phyloP scores from a whole-genome alignment of 2,113 vertebrate genomes.

The Alethe diademata region DNA sequence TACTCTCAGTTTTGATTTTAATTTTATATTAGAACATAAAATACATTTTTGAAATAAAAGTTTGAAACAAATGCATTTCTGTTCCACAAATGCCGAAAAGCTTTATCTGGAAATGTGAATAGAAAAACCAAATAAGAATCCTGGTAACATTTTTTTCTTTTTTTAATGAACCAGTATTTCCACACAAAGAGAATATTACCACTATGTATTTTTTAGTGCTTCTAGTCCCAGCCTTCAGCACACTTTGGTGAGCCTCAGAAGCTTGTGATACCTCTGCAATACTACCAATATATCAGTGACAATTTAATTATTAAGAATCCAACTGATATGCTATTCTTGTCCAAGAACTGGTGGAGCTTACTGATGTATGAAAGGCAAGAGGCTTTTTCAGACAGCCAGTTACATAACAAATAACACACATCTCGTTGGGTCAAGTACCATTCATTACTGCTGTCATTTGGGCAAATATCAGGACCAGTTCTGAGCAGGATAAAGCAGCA shows the following conservation, averaged over 20 bases:
- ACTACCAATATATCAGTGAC: neutral
- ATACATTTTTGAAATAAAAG: slow-evolving; percentile 30
- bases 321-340: neutral
- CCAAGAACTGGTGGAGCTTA: neutral
- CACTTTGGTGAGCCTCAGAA: neutral
- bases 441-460: neutral
- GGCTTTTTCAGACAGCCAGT: neutral
- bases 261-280: neutral
- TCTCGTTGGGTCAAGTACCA: neutral
- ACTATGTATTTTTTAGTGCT: neutral
- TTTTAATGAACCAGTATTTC: neutral
- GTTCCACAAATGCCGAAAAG: neutral
- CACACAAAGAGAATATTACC: neutral
- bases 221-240: neutral
- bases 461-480: neutral
- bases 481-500: neutral
- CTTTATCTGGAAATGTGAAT: neutral
- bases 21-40: slow-evolving; percentile 24
- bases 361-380: neutral
- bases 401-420: neutral
- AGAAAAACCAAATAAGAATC: neutral
- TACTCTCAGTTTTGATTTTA: slow-evolving; percentile 42
- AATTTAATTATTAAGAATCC: slow-evolving; percentile 3
- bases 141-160: neutral
- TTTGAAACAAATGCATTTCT: slow-evolving; percentile 36